phyloP scores from a whole-genome alignment of 2,888 invertebrate genomes.

The Oxystoma pomonae region DNA sequence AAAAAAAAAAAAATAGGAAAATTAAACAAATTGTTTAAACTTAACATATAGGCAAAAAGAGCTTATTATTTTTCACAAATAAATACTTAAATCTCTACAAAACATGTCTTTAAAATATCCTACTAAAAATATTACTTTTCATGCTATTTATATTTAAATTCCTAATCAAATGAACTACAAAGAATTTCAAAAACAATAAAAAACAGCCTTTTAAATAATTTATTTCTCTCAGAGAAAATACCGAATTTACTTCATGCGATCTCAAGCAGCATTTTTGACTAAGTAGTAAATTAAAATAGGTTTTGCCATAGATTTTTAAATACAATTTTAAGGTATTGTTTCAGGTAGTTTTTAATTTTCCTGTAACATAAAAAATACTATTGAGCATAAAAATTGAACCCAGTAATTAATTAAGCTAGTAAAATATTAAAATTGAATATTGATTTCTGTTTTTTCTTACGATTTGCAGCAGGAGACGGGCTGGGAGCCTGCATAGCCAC shows the following conservation, averaged over 20 bases:
- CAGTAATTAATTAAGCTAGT: no score
- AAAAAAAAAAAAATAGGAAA: no score
- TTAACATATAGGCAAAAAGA: no score
- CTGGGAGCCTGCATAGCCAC: constrained; percentile 72
- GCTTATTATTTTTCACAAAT: no score
- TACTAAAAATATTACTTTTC: background rate
- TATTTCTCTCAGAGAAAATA: no score
- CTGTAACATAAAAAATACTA: background rate
- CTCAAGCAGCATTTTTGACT: constrained; percentile 31
- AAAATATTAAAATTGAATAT: no score
- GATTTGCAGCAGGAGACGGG: constrained; percentile 61
- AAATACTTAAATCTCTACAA: no score
- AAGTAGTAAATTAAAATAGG: constrained; percentile 26
- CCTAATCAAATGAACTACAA: background rate
- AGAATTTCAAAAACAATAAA: background rate
- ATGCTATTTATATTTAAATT: background rate
- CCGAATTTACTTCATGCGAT: constrained; percentile 34
- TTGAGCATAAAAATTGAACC: no score
- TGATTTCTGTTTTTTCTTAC: no score
- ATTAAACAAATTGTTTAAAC: no score
- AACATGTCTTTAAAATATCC: background rate
- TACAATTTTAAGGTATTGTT: background rate
- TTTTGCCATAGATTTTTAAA: constrained; percentile 24
- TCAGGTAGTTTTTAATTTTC: background rate
- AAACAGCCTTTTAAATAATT: constrained; percentile 23